Evolutionary conservation across 2,888 invertebrate genomes (phyloP), one percentile per base, ranked within the genome.

Genomic region (Cantharis rufa): DNA sequence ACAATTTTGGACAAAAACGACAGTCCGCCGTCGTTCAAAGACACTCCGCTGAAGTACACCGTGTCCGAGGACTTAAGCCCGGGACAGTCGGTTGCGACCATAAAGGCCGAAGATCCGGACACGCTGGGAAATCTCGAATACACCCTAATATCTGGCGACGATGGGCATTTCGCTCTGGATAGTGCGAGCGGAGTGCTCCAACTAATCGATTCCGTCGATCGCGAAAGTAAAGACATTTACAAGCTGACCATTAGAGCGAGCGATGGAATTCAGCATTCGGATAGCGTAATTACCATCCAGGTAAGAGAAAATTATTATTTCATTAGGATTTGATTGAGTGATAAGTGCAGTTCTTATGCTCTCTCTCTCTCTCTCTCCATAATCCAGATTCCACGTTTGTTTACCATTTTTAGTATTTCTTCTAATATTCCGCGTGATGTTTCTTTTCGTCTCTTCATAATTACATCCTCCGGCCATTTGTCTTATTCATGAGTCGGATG

Each of bases 1-100:
- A 93, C 92, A 75, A 94, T 98, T 72, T 88, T 95, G 87, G 98
- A 98, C 89, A 95, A 94, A 89, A 98, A 98, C 88, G 98, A 98
- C 90, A 96, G 96, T 84, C 96, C 97, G n/a, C 98, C 98, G 3
- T 92, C 93, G 73, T 96, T 96, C 90, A 92, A 92, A 82, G 92
- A 93, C 80, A 92, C 93, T 48, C 94, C 94, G 15, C 89, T 93
- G 82, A 91, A 91, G 70, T 95, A 93, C 87, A 90, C 92, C 74
- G 94, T 96, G 1, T 96, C 96, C 1, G 97, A 97, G 87, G 96
- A 97, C 86, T 90, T 96, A 77, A 93, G 95, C 61, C 93, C 94
- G 1, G 96, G 96, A 9, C 94, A 95, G 84, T 89, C 92, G 61
- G 93, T 97, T 78, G 93, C 94, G 10, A 92, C 92, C 10, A 91